A percentile compares a stretch with the other conserved stretches of the same genome.
These are phyloP conservation scores for Galendromus occidentalis DNA, from an alignment of 1,140 invertebrate species.

Conservation along the genomic window DNA sequence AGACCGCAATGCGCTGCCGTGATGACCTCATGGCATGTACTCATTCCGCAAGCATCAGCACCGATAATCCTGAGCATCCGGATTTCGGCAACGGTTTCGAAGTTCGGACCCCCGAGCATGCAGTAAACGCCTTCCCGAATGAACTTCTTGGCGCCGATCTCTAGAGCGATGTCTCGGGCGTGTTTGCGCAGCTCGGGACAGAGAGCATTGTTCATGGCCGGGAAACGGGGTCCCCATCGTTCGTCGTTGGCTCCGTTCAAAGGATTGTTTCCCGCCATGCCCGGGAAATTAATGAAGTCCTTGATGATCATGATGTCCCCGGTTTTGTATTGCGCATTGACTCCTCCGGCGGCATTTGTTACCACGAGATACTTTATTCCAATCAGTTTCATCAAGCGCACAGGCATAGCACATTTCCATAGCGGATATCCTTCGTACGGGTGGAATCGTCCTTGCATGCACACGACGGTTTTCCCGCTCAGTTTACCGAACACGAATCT, in stretches of 20 bases:
- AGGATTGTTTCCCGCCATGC: constrained; percentile 23
- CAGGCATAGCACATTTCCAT: constrained; percentile 34
- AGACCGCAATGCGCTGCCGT: constrained; percentile 33
- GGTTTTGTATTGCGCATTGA: constrained; percentile 23
- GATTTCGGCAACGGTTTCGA: constrained; percentile 34
- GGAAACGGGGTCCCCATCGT: constrained; percentile 33
- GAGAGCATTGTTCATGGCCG: constrained; percentile 31
- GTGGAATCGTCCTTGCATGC: constrained; percentile 32
- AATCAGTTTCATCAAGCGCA: constrained; percentile 17
- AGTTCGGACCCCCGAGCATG: constrained; percentile 32
- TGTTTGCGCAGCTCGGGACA: constrained; percentile 28
- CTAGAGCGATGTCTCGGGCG: constrained; percentile 23
- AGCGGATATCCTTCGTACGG: constrained; percentile 77
- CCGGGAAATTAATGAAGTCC: constrained; percentile 28
- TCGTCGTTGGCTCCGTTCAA: constrained; percentile 25
- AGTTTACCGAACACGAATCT: constrained; percentile 29
- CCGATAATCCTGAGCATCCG: constrained; percentile 26
- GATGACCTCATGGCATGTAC: constrained; percentile 34
- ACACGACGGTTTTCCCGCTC: constrained; percentile 24
- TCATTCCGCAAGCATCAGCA: constrained; percentile 29
- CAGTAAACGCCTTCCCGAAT: constrained; percentile 33
- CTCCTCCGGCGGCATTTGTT: constrained; percentile 19
- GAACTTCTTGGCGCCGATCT: constrained; percentile 24
- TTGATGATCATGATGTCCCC: constrained; percentile 28
- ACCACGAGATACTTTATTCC: constrained; percentile 15